Evolutionary conservation across 2,888 invertebrate species (phyloP), one percentile per base, ranked within the genome.

Genomic region (Mythimna lalbum): DNA sequence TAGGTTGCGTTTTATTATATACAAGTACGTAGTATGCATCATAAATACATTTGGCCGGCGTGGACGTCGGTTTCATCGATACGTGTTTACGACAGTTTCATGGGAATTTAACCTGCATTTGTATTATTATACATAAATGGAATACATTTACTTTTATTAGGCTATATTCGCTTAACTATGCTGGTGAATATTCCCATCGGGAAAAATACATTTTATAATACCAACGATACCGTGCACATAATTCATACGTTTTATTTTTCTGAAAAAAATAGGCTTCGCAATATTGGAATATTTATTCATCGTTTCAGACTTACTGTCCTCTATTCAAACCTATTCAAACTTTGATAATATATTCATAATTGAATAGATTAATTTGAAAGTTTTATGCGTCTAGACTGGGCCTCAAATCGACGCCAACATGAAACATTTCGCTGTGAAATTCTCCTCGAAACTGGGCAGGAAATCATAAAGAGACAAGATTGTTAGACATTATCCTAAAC

Each of bases 61-160:
- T 53, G 49, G 36, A 39, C 64, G 23, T 19, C 27, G 19, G 36
- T 63, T 50, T 53, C 47, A 63, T 70, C 33, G 33, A 47, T 63
- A 69, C 43, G 27, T 50, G 69, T 39, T 69, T 50, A 71, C 60
- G 62, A 67, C 36, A 63, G 23, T 73, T 61, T 67, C 31, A 79
- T 67, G 50, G n/a, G 75, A 77, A 36, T 61, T 69, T 63, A 63
- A 73, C 50, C 47, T 21, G 47, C 63, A 52, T 64, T 70, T 60
- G 49, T 74, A 49, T 33, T 63, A 33, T 52, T 31, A 61, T 23
- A 61, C n/a, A 52, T 23, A 63, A 56, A 33, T 63, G 19, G 33
- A 63, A 62, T 63, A 62, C 19, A 36, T 23, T 52, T 62, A 57
- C 52, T 61, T 65, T 66, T 47, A 65, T 63, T 43, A 61, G 7